Conservation (phyloP, 2,113 vertebrate species). For the Catagonus wagneri region DNA sequence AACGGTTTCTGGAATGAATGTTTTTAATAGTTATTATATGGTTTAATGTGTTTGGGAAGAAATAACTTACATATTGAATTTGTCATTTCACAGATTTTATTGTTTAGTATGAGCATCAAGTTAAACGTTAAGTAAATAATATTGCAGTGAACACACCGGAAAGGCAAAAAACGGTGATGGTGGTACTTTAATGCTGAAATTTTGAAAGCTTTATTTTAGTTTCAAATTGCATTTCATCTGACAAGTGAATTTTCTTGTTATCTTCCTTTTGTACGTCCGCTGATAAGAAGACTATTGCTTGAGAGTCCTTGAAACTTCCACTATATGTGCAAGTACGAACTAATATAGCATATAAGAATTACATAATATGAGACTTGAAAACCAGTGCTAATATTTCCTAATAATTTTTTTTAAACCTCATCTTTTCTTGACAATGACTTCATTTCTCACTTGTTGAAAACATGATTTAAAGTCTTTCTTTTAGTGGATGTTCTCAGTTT, state of each 20-base stretch:
- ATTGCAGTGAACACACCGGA: neutral
- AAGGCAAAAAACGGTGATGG: neutral
- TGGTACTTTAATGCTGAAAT: neutral
- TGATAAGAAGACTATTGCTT: neutral
- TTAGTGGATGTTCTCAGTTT: neutral
- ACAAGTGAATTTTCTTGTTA: neutral
- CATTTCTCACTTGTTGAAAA: constrained; percentile 28
- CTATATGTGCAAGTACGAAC: neutral
- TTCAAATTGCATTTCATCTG: neutral
- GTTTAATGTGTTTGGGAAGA: neutral
- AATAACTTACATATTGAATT: neutral
- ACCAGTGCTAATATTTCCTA: neutral
- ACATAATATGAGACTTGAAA: neutral
- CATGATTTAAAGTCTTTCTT: neutral
- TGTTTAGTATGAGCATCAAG: neutral
- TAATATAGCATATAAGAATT: neutral
- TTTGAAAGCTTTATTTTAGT: neutral
- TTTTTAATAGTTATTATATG: neutral
- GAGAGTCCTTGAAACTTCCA: neutral
- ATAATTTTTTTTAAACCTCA: neutral
- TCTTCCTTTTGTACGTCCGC: neutral
- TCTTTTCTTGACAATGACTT: neutral
- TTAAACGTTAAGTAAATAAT: neutral
- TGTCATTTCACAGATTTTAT: neutral
- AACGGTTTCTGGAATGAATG: neutral